Percentiles rank a stretch among this genome's conserved stretches.
Conservation (phyloP, 2,797 vertebrate species). For the Ceyx erithaca region DNA sequence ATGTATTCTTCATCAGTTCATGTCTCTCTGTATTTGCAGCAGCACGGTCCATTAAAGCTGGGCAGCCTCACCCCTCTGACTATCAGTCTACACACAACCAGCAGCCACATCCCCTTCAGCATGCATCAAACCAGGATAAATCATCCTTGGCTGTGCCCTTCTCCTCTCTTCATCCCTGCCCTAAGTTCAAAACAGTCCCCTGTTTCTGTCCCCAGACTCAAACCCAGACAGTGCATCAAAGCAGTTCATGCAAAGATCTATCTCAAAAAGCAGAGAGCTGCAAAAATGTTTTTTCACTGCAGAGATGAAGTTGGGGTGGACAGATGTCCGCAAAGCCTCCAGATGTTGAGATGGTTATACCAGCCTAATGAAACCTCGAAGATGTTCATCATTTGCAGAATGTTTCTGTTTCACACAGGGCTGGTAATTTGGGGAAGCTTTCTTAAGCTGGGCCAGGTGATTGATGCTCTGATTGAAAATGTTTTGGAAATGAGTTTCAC, state of each 20-base stretch:
- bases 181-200: neutral
- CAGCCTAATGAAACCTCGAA: neutral
- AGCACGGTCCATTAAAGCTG: neutral
- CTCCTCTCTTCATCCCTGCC: neutral
- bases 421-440: constrained; percentile 3
- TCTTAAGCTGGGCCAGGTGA: neutral
- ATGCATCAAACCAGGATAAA: neutral
- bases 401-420: neutral
- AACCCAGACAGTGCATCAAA: neutral
- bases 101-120: neutral
- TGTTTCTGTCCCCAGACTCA: neutral
- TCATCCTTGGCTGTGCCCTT: neutral
- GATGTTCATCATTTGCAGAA: neutral
- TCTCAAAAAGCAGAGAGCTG: neutral
- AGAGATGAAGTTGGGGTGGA: neutral
- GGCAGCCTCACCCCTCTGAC: neutral
- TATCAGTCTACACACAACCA: neutral
- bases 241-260: neutral
- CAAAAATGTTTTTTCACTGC: neutral
- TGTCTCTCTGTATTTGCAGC: constrained; percentile 52
- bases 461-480: constrained; percentile 11
- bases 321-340: neutral
- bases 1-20: constrained; percentile 45
- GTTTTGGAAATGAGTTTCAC: constrained; percentile 53
- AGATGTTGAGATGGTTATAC: neutral